Base-by-base conservation (phyloP, 1,140 invertebrate species). In the Drosophila oshimai region DNA sequence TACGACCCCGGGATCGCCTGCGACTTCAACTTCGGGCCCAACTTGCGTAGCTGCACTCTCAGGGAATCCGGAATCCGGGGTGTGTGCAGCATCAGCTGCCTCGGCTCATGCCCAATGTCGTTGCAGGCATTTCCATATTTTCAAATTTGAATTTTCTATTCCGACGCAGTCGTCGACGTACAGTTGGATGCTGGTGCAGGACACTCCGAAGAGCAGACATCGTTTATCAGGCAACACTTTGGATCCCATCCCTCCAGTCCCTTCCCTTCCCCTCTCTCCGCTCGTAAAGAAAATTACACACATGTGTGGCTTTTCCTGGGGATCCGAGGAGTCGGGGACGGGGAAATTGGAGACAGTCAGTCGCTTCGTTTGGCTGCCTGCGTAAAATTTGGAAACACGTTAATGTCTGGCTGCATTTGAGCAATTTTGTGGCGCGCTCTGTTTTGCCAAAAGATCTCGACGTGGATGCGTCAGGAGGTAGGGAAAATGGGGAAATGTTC, bases 71-170 rank as follows among this genome's bases (percentile, higher is more conserved):
- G 51, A 22, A 3, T 34, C 28, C 4, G 15, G 34, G 17, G 46
- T 9, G 13, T n/a, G 3, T n/a, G 50, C 50, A 12, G 47, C 55
- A 45, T 39, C 77, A 60, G 61, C 57, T 83, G 61, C 55, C 57
- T 50, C 49, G 31, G 45, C 39, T 41, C 42, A 47, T 69, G 50
- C 28, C 24, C 51, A 60, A 62, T 51, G 70, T 67, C 60, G 61
- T 39, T 58, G 70, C 29, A 39, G 46, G 44, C 68, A 74, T 87
- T 87, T 87, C 68, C 83, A 87, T 87, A 88, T 87, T 87, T 87
- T 77, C 76, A 81, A 87, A 87, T 87, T 87, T 87, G 73, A 87
- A 87, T 88, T 87, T 87, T 81, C 81, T 73, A 80, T 68, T 72
- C 51, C 61, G 39, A 61, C 68, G 45, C 39, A 60, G 53, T 55